Base-by-base conservation (phyloP, 2,797 vertebrate genomes). In the Natrix natrix region DNA sequence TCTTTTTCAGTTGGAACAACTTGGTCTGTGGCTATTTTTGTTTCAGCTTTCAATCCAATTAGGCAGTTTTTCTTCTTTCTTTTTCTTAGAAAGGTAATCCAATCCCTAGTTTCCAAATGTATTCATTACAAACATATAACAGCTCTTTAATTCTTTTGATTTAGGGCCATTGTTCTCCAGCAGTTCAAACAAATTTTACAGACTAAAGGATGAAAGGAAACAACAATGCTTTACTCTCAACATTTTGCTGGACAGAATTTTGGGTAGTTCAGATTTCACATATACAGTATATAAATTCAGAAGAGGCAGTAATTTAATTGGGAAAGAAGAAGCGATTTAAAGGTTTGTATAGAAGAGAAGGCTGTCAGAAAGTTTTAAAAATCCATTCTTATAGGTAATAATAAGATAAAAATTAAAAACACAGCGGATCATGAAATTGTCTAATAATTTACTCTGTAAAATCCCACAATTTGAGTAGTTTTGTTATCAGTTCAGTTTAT, bases 1-100 rank as follows among this genome's bases (percentile, higher is more conserved):
- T 60, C 14, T 94, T 96, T 93, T 86, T 48, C 91, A 94, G 88
- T 94, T 92, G 48, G 94, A 94, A 78, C 93, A 94, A 56, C 78
- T 93, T 74, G 89, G 88, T 55, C 94, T 32, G 55, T 22, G 92
- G 89, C 26, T 93, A 95, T 5, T 24, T 55, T 91, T 91, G 2
- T 94, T 91, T 94, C 55, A 96, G 92, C 89, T 95, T 92, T 93
- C 48, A 93, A 52, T 74, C 66, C 93, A 95, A 91, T 13, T 22
- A 90, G 91, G 86, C 83, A 92, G 1, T 92, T 94, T 94, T 92
- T 91, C 89, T 63, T 56, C 43, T 78, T 63, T 54, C 54, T 69
- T 96, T 94, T 86, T 17, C 90, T 20, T 28, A 87, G 90, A 61
- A 93, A 95, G 63, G 60, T 94, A 95, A 94, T 86, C 28, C 24